phyloP scores from a whole-genome alignment of 2,113 vertebrate species.

The Tachuris rubrigastra region DNA sequence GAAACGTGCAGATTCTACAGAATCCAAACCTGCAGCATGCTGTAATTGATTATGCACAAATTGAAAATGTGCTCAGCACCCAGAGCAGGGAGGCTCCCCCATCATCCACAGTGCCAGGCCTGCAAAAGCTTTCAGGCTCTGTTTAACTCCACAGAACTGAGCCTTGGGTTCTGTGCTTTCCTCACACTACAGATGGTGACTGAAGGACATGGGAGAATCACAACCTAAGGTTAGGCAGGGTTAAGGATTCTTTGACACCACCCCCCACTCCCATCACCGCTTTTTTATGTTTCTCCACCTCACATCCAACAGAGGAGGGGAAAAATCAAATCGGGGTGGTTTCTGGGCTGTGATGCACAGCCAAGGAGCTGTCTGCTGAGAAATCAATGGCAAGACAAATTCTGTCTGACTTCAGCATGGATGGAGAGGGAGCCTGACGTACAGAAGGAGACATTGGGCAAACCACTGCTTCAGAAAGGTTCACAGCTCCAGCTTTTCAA shows the following conservation, averaged over 20 bases:
- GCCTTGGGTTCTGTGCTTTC: not conserved
- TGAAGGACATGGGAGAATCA: not conserved
- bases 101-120: not conserved
- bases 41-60: not conserved
- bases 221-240: not conserved
- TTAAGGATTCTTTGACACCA: not conserved
- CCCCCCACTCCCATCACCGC: rapidly evolving
- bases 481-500: not conserved
- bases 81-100: not conserved
- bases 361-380: not conserved
- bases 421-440: not conserved
- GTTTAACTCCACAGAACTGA: not conserved
- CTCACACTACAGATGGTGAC: rapidly evolving
- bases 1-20: not conserved
- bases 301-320: not conserved
- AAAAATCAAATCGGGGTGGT: not conserved
- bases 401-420: not conserved
- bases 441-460: not conserved
- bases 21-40: not conserved
- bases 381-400: not conserved
- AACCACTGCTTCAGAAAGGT: not conserved
- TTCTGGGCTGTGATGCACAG: not conserved
- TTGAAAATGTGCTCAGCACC: not conserved
- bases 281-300: not conserved
- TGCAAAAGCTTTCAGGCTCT: not conserved